A percentile compares a stretch with the other conserved stretches of the same genome.
These are phyloP conservation scores for Himalopsyche phryganea DNA, from an alignment of 1,140 invertebrate genomes.

Conservation along the genomic window DNA sequence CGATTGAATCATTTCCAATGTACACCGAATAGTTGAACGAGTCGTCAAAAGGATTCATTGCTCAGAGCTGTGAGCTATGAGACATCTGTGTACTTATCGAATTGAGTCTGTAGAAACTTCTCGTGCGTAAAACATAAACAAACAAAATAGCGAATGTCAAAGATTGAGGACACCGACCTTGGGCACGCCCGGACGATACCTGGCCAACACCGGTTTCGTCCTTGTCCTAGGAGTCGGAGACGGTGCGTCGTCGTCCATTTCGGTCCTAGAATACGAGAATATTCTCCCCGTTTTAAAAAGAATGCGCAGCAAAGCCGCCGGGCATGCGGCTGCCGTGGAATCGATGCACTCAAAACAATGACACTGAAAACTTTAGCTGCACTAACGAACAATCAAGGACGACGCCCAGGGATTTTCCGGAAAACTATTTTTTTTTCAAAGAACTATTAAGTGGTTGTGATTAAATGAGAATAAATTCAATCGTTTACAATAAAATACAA, in stretches of 20 bases:
- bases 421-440: no score
- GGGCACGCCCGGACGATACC: slow-evolving; percentile 21
- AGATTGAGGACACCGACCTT: slow-evolving; percentile 34
- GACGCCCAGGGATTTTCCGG: background rate
- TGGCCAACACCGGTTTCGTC: slow-evolving; percentile 27
- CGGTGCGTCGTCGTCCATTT: slow-evolving; percentile 16
- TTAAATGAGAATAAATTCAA: no score
- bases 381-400: background rate
- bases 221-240: slow-evolving; percentile 15
- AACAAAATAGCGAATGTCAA: background rate
- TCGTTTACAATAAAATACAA: no score
- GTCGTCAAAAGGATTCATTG: no score
- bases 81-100: no score
- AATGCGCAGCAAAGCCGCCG: background rate
- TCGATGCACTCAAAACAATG: background rate
- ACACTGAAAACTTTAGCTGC: background rate
- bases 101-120: no score
- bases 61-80: no score
- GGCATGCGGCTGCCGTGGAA: background rate
- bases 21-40: no score
- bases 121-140: no score
- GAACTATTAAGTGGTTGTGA: no score
- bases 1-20: no score
- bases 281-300: background rate
- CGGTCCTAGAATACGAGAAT: slow-evolving; percentile 4